Conservation (phyloP, 2,797 vertebrate species). For the Euphonia xanthogaster region DNA sequence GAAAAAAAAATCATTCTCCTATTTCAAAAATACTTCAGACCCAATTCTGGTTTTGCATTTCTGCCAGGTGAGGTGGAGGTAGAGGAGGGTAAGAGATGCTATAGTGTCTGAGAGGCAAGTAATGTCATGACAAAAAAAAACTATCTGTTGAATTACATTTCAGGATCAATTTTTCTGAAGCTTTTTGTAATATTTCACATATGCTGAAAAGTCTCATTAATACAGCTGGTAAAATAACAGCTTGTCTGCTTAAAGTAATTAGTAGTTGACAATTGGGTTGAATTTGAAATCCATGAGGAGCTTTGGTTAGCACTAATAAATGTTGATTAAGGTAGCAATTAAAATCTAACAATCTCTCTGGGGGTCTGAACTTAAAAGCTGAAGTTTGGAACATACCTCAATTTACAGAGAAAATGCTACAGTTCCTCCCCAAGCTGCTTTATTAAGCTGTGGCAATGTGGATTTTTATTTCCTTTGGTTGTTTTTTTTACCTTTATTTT, state of each 20-base stretch:
- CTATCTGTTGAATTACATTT: background rate
- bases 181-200: constrained; percentile 26
- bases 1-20: background rate
- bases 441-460: background rate
- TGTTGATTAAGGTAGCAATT: constrained; percentile 43
- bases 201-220: constrained; percentile 27
- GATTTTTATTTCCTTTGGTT: background rate
- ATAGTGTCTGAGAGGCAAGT: background rate
- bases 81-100: background rate
- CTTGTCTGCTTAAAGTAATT: constrained; percentile 64
- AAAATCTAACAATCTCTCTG: background rate
- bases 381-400: constrained; percentile 6
- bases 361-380: constrained; percentile 22
- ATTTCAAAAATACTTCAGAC: background rate
- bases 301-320: constrained; percentile 31
- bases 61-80: background rate
- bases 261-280: constrained; percentile 57
- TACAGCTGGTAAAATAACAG: constrained; percentile 56
- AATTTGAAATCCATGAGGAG: background rate
- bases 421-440: background rate
- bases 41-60: background rate
- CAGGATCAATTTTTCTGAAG: background rate
- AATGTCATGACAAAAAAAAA: background rate
- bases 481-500: too few relatives aligned
- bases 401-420: background rate